Evolutionary conservation across 2,797 vertebrate genomes (phyloP), one percentile per base, ranked within the genome.

Genomic region (Numenius phaeopus): DNA sequence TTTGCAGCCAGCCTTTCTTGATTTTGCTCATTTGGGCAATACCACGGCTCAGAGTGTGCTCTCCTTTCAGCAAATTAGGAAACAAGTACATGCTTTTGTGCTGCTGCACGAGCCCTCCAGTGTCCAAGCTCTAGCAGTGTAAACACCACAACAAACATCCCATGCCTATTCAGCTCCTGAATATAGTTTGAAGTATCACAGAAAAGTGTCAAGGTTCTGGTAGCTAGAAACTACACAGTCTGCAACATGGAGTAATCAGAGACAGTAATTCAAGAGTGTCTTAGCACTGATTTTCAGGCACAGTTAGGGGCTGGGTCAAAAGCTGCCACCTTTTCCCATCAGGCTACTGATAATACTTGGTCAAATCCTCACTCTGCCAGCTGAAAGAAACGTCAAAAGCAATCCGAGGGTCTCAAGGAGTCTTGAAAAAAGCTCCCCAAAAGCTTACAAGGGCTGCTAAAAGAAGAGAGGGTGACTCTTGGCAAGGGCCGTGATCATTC

Each of bases 161-260:
- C 23, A 5, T 14, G 26, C 26, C 78, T 19, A 2, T 18, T 32
- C 55, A 64, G 29, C 26, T 70, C n/a, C 72, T 40, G 15, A 55
- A 30, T 9, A 10, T 4, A 14, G 9, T 23, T 20, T 29, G 5
- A n/a, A 90, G 26, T 4, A 29, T 44, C 5, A 21, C 12, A 32
- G 49, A 24, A 40, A 30, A 59, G 54, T 0, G 1, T 16, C 6
- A 20, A 1, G 3, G 40, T 23, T 57, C 44, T 67, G 54, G 13
- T 14, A 73, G 49, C 54, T n/a, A 57, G 37, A 24, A 83, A 58
- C 12, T 18, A 21, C 14, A 18, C 13, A 27, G 26, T 13, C 82
- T 77, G n/a, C 65, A 82, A 37, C 12, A 4, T 0, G 14, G 40
- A 88, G 29, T 40, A 57, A 85, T 39, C 29, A 21, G 34, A 22